Percentiles rank a stretch among this genome's conserved stretches.
Evolutionary conservation across 2,113 vertebrate genomes (phyloP).

Genomic region (Phalacrocorax aristotelis): DNA sequence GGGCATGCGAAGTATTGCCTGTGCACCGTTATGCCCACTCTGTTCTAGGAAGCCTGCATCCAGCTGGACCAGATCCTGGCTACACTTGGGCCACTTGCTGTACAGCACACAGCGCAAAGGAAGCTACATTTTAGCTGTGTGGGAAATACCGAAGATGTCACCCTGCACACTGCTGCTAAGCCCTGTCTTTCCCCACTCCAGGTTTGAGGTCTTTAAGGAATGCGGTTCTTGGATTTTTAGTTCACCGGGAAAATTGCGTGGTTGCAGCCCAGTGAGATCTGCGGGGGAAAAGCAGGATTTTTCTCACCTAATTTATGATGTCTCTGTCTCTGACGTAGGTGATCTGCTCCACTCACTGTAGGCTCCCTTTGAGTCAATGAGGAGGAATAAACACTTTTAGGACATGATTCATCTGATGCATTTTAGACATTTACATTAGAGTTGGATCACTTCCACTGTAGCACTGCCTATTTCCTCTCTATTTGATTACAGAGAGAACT

Average conservation of each 20-base stretch:
- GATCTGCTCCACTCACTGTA: conserved; percentile 32
- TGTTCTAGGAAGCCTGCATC: not conserved
- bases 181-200: not conserved
- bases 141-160: not conserved
- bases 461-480: conserved; percentile 51
- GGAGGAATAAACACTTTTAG: conserved; percentile 50
- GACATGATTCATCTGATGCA: conserved; percentile 56
- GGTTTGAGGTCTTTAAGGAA: not conserved
- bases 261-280: not conserved
- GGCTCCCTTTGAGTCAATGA: conserved; percentile 39
- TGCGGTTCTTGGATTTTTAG: not conserved
- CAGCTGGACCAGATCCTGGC: not conserved
- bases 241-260: not conserved
- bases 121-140: not conserved
- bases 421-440: conserved; percentile 62
- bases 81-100: not conserved
- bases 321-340: conserved; percentile 29
- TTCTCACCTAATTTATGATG: conserved; percentile 35
- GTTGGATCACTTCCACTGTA: conserved; percentile 45
- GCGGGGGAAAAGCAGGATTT: not conserved
- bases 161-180: not conserved
- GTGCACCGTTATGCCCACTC: not conserved
- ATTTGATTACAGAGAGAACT: conserved; percentile 29
- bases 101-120: not conserved
- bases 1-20: not conserved